These are phyloP conservation scores for Apodemia mormo DNA, from an alignment of 2,888 invertebrate genomes.

Conservation along the genomic window DNA sequence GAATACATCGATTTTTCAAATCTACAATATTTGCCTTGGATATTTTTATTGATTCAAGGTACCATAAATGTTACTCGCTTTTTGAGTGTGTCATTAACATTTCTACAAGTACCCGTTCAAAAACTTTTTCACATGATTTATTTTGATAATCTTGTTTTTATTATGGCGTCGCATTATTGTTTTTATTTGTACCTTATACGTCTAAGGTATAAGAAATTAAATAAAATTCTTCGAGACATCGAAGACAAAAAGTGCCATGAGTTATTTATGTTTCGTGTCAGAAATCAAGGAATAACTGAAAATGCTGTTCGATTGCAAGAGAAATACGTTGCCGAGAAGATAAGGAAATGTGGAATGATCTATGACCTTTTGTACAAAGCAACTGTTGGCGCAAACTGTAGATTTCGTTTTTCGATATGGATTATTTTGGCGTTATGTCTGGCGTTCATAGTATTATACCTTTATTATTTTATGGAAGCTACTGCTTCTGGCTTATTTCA, in stretches of 20 bases:
- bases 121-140: slow-evolving; percentile 54
- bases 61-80: slow-evolving; percentile 44
- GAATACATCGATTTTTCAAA: slow-evolving; percentile 47
- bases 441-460: slow-evolving; percentile 50
- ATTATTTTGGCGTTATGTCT: slow-evolving; percentile 48
- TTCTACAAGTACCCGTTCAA: slow-evolving; percentile 48
- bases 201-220: slow-evolving; percentile 52
- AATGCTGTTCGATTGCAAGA: slow-evolving; percentile 49
- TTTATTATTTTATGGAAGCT: slow-evolving; percentile 69
- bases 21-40: slow-evolving; percentile 41
- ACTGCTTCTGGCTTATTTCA: slow-evolving; percentile 59
- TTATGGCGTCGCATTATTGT: slow-evolving; percentile 50
- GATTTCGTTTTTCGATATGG: slow-evolving; percentile 51
- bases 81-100: slow-evolving; percentile 46
- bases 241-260: slow-evolving; percentile 47
- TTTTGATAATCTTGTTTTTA: slow-evolving; percentile 48
- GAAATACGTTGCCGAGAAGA: slow-evolving; percentile 49
- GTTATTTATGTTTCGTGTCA: slow-evolving; percentile 46
- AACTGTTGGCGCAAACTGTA: slow-evolving; percentile 42
- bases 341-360: slow-evolving; percentile 53
- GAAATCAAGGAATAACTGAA: slow-evolving; percentile 37
- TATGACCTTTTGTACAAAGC: slow-evolving; percentile 52
- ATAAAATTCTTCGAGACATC: slow-evolving; percentile 51
- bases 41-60: slow-evolving; percentile 43
- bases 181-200: slow-evolving; percentile 46